Base-by-base conservation (phyloP, 53 echinoderm and acorn worm genomes). In the Echinometra lucunter region DNA sequence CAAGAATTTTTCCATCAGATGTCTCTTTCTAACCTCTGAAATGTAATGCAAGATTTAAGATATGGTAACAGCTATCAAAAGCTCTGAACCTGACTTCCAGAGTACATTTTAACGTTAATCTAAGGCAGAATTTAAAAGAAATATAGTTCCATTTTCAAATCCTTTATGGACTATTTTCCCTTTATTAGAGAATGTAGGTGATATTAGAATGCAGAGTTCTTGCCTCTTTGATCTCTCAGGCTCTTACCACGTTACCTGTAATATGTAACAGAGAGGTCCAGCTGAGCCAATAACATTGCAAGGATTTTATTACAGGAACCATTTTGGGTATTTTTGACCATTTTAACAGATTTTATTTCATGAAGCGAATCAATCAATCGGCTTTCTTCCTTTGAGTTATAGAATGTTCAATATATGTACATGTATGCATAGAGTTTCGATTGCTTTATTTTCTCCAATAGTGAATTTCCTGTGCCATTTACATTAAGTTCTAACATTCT, bases 381-480 rank as follows among this genome's bases (percentile, higher is more conserved):
- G n/a, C n/a, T n/a, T n/a, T n/a, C n/a, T n/a, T n/a, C 63, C 0
- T 21, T 21, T 63, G 10, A 63, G 19, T 63, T 28, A 60, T 60
- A 58, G 19, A 60, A 60, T 60, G 23, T 53, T 58, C 23, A 21
- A 60, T n/a, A n/a, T n/a, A 60, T 60, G 23, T 60, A 1, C 60
- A 60, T 60, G 4, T 21, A 53, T 5, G 2, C 5, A 1, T 0
- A 23, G 60, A 60, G 60, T 23, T 60, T 60, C 60, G 23, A 18
- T 70, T n/a, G 2, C 32, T 30, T 15, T 70, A n/a, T 34, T 34
- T 30, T 75, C 19, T 17, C 4, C 3, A 75, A 40, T 6, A 75
- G 75, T 75, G 75, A 75, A 75, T 75, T 75, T 67, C 5, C 19
- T 75, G 75, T 75, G 75, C 75, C 75, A 75, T 75, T 67, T 67